A percentile compares a stretch with the other conserved stretches of the same genome.
Evolutionary conservation across 2,113 vertebrate species (phyloP).

Genomic region (Diglossa brunneiventris): DNA sequence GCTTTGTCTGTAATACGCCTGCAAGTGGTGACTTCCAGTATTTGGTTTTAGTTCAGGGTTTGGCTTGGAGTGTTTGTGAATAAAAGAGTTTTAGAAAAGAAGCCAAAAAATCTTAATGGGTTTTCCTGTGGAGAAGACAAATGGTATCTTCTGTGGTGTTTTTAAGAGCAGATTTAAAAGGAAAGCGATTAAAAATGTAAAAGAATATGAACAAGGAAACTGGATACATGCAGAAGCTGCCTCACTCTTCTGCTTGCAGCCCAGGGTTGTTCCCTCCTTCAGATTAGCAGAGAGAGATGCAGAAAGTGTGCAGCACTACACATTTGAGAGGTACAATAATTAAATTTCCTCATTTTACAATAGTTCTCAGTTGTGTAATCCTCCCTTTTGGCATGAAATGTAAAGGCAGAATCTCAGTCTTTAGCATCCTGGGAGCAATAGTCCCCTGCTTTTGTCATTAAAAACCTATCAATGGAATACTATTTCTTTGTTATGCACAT

Average conservation of each 20-base stretch:
- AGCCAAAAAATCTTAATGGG: background rate
- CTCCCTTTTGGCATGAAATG: background rate
- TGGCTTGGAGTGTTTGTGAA: slow-evolving; percentile 1
- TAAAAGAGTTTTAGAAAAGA: background rate
- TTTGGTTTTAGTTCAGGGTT: background rate
- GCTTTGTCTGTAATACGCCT: background rate
- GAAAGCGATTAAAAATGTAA: slow-evolving; percentile 59
- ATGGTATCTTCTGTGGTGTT: background rate
- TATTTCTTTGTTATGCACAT: background rate
- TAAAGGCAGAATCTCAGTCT: background rate
- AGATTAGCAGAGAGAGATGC: background rate
- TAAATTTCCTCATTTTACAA: background rate
- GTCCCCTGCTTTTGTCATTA: background rate
- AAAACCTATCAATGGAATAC: background rate
- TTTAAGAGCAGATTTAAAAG: slow-evolving; percentile 41
- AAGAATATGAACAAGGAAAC: slow-evolving; percentile 42
- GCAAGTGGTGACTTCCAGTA: background rate
- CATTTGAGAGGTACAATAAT: slow-evolving; percentile 1
- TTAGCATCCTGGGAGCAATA: background rate
- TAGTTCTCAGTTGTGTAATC: background rate
- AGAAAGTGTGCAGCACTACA: background rate
- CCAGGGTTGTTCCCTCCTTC: slow-evolving; percentile 6
- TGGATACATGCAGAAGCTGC: slow-evolving; percentile 1
- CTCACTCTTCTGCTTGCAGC: background rate
- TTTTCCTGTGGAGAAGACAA: slow-evolving; percentile 1